Evolutionary conservation across 2,797 vertebrate genomes (phyloP).

Genomic region (Odontamblyopus lacepedii): DNA sequence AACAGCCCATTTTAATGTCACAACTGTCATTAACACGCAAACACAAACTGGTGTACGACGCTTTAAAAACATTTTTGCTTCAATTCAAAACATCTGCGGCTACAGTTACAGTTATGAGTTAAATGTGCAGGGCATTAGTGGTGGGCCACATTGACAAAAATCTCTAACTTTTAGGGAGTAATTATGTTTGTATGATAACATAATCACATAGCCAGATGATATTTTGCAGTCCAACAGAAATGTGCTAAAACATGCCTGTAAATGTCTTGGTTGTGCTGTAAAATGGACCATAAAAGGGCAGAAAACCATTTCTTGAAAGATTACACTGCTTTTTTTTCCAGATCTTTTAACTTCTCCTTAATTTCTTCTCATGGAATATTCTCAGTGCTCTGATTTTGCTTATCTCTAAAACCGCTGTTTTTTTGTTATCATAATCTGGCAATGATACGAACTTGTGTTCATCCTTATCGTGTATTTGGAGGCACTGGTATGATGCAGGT

Average conservation of each 20-base stretch:
- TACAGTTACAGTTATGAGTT: slow-evolving; percentile 69
- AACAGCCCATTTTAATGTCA: slow-evolving; percentile 71
- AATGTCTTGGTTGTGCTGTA: too few relatives aligned
- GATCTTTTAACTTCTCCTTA: not conserved
- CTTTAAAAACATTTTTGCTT: slow-evolving; percentile 61
- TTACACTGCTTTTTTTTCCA: not conserved
- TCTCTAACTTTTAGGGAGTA: not conserved
- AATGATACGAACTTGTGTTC: slow-evolving; percentile 67
- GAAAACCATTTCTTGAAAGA: not conserved
- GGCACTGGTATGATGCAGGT: slow-evolving; percentile 44
- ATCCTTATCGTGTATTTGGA: slow-evolving; percentile 56
- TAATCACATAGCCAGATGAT: not conserved
- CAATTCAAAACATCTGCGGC: slow-evolving; percentile 76
- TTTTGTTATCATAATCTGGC: slow-evolving; percentile 43
- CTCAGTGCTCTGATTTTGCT: not conserved
- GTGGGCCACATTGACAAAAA: not conserved
- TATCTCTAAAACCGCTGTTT: not conserved
- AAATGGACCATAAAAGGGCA: too few relatives aligned
- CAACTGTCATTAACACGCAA: slow-evolving; percentile 70
- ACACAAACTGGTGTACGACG: slow-evolving; percentile 55
- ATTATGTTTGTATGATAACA: not conserved
- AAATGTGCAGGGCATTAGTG: slow-evolving; percentile 70
- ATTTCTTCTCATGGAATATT: not conserved
- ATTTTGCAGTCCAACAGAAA: too few relatives aligned
- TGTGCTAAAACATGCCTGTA: too few relatives aligned